Evolutionary conservation across 1,140 invertebrate genomes (phyloP).

Genomic region (Delia radicum): DNA sequence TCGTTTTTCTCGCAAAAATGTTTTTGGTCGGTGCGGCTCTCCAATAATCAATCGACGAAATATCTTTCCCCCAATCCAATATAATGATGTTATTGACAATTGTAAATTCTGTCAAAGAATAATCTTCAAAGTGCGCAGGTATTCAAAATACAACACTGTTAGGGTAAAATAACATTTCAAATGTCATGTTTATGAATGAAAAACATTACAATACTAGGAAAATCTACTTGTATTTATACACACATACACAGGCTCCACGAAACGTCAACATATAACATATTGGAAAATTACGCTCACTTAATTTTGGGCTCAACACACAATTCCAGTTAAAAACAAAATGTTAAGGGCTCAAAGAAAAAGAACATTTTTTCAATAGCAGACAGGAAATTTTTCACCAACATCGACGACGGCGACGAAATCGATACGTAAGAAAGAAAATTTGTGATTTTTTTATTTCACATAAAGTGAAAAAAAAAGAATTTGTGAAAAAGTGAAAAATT

Average conservation of each 20-base stretch:
- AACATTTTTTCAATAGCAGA: slow-evolving; percentile 20
- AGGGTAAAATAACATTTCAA: neutral
- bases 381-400: slow-evolving; percentile 26
- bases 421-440: slow-evolving; percentile 45
- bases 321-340: slow-evolving; percentile 1
- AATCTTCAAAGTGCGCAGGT: neutral
- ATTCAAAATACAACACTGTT: slow-evolving; percentile 3
- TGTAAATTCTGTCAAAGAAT: too few species aligned
- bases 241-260: neutral
- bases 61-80: too few species aligned
- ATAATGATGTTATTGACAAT: too few species aligned
- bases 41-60: too few species aligned
- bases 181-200: slow-evolving; percentile 22
- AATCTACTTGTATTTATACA: neutral
- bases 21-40: too few species aligned
- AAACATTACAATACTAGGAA: slow-evolving; percentile 12
- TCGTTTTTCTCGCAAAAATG: too few species aligned
- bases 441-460: neutral
- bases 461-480: slow-evolving; percentile 21
- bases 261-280: neutral
- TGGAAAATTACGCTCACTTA: slow-evolving; percentile 26
- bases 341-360: slow-evolving; percentile 9
- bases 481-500: slow-evolving; percentile 28
- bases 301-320: slow-evolving; percentile 17
- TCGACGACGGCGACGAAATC: slow-evolving; percentile 48